Percentiles rank a stretch among this genome's conserved stretches.
These are phyloP conservation scores for Cathartes aura DNA, from an alignment of 2,113 vertebrate species.

Conservation along the genomic window DNA sequence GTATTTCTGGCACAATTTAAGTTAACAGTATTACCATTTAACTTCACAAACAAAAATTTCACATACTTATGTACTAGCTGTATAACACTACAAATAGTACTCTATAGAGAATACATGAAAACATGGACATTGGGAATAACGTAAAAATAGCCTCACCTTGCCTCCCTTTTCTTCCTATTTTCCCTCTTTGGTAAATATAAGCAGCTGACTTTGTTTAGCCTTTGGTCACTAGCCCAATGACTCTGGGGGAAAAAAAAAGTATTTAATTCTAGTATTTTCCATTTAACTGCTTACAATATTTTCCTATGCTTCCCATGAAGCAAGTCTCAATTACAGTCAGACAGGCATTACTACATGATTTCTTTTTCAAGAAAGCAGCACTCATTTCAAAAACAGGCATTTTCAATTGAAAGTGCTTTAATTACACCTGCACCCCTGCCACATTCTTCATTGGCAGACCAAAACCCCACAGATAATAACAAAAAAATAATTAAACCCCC, in stretches of 20 bases:
- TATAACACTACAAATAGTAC: not conserved
- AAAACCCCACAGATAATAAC: not conserved
- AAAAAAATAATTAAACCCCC: too few species aligned
- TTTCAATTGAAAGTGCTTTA: not conserved
- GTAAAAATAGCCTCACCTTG: not conserved
- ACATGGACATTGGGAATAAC: not conserved
- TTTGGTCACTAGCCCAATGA: not conserved
- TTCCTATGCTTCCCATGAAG: not conserved
- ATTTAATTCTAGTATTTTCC: not conserved
- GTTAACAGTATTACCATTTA: not conserved
- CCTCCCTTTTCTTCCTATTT: not conserved
- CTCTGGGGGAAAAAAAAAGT: fast-evolving
- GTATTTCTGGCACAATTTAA: not conserved
- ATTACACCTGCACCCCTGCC: too few species aligned
- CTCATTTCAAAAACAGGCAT: fast-evolving
- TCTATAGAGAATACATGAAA: not conserved
- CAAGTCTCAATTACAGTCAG: fast-evolving
- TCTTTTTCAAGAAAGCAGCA: fast-evolving
- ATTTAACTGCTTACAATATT: not conserved
- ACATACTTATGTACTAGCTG: fast-evolving
- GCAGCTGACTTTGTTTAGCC: not conserved
- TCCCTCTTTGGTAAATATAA: not conserved
- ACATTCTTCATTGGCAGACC: too few species aligned
- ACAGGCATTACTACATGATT: fast-evolving
- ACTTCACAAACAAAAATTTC: not conserved